Base-by-base conservation (phyloP, 2,797 vertebrate species). In the Mycteria americana region DNA sequence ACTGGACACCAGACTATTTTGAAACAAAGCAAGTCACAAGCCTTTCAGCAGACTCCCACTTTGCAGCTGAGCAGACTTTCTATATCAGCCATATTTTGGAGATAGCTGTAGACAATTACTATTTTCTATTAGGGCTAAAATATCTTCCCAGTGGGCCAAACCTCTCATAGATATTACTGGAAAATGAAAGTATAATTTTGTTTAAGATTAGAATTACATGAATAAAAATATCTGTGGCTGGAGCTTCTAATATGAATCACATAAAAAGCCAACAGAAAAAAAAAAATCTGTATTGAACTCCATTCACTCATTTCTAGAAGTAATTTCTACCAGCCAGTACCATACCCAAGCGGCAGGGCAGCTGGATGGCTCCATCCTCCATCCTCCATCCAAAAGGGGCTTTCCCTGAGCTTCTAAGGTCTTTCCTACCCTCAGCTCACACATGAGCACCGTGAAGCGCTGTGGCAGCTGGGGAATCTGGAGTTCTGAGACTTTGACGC, bases 1-100 rank as follows among this genome's bases (percentile, higher is more conserved):
- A 64, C 45, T 79, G 70, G 74, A 79, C 28, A 22, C 24, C 84
- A 82, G 45, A 54, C 45, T 89, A 7, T 91, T 95, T 88, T 91
- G 90, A 94, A 95, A 56, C 86, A 83, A 76, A 85, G 37, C 68
- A 67, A 80, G n/a, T 69, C 84, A 92, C 56, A 91, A 91, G 76
- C 65, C 76, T 89, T 60, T 74, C 78, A n/a, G n/a, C 73, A 85
- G 85, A 45, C 4, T 85, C 77, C 60, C 27, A 19, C 31, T 96
- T 94, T 64, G 56, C 45, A 83, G 62, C 59, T 69, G 68, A 94
- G 62, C 25, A 76, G 80, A 63, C 13, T 82, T 86, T 76, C 41
- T 73, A 56, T 37, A 81, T 62, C 62, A 86, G 33, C 39, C 35
- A 14, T 60, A 31, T 79, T 80, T 79, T 76, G 56, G 35, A 89